Base-by-base conservation (phyloP, 2,888 invertebrate genomes). In the Campoletis raptor region DNA sequence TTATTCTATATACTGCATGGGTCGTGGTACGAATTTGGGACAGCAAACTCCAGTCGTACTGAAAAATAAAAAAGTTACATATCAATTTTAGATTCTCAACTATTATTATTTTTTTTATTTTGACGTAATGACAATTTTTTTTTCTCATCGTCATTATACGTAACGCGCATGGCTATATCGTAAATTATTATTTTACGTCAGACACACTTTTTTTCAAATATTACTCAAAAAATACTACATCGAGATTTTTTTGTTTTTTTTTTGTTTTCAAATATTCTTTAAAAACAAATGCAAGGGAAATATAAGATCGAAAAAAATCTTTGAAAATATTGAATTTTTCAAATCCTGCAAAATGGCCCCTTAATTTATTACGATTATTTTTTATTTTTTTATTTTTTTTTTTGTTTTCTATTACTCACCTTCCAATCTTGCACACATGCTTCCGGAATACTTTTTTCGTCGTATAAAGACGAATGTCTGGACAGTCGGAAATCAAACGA, bases 41-140 rank as follows among this genome's bases (percentile, higher is more conserved):
- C 83, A 83, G 42, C 83, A 83, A 24, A 83, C 78, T 15, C 78
- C 83, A n/a, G 72, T 72, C n/a, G 78, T 73, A 2, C 83, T 83
- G 83, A 66, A 66, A 83, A 72, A 61, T 37, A 54, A 42, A 24
- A 37, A 37, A 37, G 21, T 30, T 2, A 30, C 30, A 3, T 30
- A 30, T 30, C 3, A 30, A 30, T 30, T 30, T 30, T 30, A 3
- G 30, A 2, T 30, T 30, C 30, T 30, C 30, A 30, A 3, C n/a
- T n/a, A n/a, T n/a, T n/a, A n/a, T n/a, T n/a, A 30, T 30, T 30
- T 30, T 30, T 30, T 30, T 30, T 30, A 2, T 30, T 30, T 30
- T 30, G 1, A 30, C 30, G 30, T 30, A 30, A 30, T 30, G 1
- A 30, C 30, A 2, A 30, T 2, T 30, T 30, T 30, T 30, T 30